Base-by-base conservation (phyloP, 1,140 invertebrate genomes). In the Cyclina sinensis region DNA sequence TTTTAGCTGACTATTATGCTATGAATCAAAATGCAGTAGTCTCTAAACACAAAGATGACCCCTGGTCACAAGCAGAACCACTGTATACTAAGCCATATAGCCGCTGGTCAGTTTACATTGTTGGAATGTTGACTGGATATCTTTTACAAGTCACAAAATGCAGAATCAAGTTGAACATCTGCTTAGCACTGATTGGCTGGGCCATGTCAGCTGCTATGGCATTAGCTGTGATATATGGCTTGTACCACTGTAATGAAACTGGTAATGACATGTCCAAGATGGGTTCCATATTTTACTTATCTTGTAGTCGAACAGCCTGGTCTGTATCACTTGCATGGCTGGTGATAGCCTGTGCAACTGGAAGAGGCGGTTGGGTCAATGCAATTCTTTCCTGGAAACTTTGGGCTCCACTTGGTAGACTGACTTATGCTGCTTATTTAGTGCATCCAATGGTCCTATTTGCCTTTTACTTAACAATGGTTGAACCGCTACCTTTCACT, bases 341-440 rank as follows among this genome's bases (percentile, higher is more conserved):
- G 12, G 79, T 82, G 21, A 65, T 82, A 4, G 79, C 59, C 9
- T 82, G 79, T 82, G 79, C 79, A 16, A 46, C 79, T 2, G 79
- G 79, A 0, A 39, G 43, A n/a, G 79, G 79, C 16, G 79, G 79
- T 43, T 62, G 59, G 79, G 24, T 62, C 3, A 43, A 62, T 59
- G 24, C 48, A 37, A 62, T 65, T 62, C 79, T 82, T 32, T 98
- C 97, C 0, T 97, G 98, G 94, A 96, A 97, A 54, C 96, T 97
- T 0, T 96, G 98, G 68, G 96, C 98, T 91, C 98, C 98, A 0
- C 95, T 99, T 21, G 98, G 97, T 90, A 96, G 98, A 74, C 96
- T 99, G 35, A 98, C 98, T 1, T 99, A 98, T 95, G 98, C 97
- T 94, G 97, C 98, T 9, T 99, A 99, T 95, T 96, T 99, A 39